phyloP scores from a whole-genome alignment of 1,140 invertebrate genomes.

The Trigoniulus corallinus region DNA sequence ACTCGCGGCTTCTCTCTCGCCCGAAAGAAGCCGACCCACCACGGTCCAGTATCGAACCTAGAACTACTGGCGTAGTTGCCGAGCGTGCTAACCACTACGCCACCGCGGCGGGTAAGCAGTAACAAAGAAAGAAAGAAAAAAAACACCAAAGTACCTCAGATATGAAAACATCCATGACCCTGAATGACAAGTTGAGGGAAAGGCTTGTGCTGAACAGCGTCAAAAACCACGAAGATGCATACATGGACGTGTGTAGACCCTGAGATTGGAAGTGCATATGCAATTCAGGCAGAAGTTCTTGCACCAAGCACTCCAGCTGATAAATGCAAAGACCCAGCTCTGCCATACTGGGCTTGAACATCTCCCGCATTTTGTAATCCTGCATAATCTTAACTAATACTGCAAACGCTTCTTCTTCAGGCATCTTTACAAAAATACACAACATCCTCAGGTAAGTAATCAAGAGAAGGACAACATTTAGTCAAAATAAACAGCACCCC shows the following conservation, averaged over 20 bases:
- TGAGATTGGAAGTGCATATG: conserved; percentile 91
- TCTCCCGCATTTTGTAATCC: conserved; percentile 87
- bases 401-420: conserved; percentile 96
- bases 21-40: too few relatives aligned
- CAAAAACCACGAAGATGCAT: conserved; percentile 96
- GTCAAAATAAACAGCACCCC: too few relatives aligned
- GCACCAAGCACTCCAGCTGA: conserved; percentile 88
- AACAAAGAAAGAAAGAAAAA: too few relatives aligned
- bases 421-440: conserved; percentile 49
- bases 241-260: conserved; percentile 95
- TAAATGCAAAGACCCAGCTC: conserved; percentile 97
- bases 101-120: too few relatives aligned
- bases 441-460: neutral
- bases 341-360: conserved; percentile 99
- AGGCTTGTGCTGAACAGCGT: conserved; percentile 91
- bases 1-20: too few relatives aligned
- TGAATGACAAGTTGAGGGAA: conserved; percentile 64
- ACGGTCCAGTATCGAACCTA: too few relatives aligned
- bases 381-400: conserved; percentile 96
- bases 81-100: too few relatives aligned
- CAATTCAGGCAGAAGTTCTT: conserved; percentile 82
- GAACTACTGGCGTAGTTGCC: too few relatives aligned
- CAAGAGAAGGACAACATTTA: too few relatives aligned
- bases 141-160: too few relatives aligned
- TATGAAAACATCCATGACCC: conserved; percentile 95